Percentiles rank a stretch among this genome's conserved stretches.
These are phyloP conservation scores for Castor canadensis DNA, from an alignment of 2,113 vertebrate species.

Conservation along the genomic window DNA sequence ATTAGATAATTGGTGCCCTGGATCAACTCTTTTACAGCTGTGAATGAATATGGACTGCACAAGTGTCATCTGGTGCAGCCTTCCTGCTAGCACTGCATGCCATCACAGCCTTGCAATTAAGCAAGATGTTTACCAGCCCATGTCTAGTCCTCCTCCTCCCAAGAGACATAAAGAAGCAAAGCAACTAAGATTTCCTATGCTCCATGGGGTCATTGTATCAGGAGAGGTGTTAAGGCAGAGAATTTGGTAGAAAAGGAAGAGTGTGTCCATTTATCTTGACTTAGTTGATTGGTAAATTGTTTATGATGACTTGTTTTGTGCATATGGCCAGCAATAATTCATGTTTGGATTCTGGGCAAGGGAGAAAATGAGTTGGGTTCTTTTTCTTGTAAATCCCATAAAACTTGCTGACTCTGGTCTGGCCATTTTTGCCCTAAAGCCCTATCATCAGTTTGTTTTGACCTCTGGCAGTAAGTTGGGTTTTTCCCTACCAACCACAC, in stretches of 20 bases:
- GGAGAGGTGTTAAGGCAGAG: not conserved
- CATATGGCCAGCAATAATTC: not conserved
- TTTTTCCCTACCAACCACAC: not conserved
- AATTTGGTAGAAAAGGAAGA: not conserved
- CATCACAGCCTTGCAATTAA: constrained; percentile 51
- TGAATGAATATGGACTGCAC: constrained; percentile 65
- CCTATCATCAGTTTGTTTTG: not conserved
- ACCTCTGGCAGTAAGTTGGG: not conserved
- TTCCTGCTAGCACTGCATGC: not conserved
- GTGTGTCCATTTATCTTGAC: not conserved
- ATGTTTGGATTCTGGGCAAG: not conserved
- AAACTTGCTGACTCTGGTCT: not conserved
- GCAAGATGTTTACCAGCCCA: not conserved
- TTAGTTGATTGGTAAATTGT: not conserved
- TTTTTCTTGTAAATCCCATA: not conserved
- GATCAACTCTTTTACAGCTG: constrained; percentile 74
- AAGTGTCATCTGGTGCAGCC: constrained; percentile 70
- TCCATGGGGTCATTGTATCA: not conserved
- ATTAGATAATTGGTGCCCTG: constrained; percentile 80
- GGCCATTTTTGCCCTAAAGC: not conserved
- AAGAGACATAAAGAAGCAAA: not conserved
- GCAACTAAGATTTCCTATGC: not conserved
- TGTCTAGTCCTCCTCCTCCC: not conserved
- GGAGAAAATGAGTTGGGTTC: not conserved
- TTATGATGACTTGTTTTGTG: not conserved